Evolutionary conservation across 2,113 vertebrate genomes (phyloP), one percentile per base, ranked within the genome.

Genomic region (Galbula dea): DNA sequence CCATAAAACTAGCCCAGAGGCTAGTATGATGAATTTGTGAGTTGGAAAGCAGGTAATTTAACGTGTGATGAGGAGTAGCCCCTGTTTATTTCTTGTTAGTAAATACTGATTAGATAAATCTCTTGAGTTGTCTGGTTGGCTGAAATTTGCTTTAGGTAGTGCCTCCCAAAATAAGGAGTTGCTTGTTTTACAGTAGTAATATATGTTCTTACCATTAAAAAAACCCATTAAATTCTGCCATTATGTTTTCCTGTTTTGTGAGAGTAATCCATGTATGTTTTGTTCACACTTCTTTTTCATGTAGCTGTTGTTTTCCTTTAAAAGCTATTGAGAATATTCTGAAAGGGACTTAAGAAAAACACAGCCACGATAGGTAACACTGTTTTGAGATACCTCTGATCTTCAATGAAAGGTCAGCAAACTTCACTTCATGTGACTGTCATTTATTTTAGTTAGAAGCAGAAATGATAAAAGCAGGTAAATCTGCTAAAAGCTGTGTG

Each of bases 191-290:
- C 46, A 55, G 32, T 15, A 30, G 39, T 52, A 49, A 7, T 39
- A 1, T 45, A 34, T 32, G 6, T 82, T 88, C 39, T 79, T 68
- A 65, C 16, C 2, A 12, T 72, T 67, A 6, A 58, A 67, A 73
- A 80, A 36, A 6, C 0, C 3, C 6, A 75, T 41, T 18, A 63
- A 73, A 37, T 36, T 55, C 4, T 19, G 11, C 24, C 0, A 1
- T 41, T 72, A 22, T 19, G 3, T 16, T 76, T 23, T 79, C 39
- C 19, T 75, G 7, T n/a, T n/a, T n/a, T n/a, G n/a, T 82, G 37
- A 10, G 22, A 89, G 9, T 61, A 84, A 55, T 63, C 36, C 6
- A 3, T 41, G 0, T 66, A 12, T 63, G 24, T 88, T 86, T 52
- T 78, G 15, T 37, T 19, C 7, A 3, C 3, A 45, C 10, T 55